These are phyloP conservation scores for Tyrophagus putrescentiae DNA, from an alignment of 1,140 invertebrate genomes.

Conservation along the genomic window DNA sequence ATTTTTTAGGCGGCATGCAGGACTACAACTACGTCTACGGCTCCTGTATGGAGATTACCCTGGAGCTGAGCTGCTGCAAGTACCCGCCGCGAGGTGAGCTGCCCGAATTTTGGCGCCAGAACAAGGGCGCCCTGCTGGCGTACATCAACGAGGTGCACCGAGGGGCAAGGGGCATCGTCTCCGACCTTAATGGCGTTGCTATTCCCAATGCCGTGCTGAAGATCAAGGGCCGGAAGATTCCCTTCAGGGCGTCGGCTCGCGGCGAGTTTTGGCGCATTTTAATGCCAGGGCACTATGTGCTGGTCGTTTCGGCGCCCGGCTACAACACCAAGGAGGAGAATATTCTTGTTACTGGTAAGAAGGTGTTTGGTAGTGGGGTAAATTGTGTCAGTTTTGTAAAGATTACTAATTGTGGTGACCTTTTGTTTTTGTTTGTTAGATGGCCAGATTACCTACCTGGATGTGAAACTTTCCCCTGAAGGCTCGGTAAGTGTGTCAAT, in stretches of 20 bases:
- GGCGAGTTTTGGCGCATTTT: conserved; percentile 86
- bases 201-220: conserved; percentile 65
- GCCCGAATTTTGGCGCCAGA: conserved; percentile 84
- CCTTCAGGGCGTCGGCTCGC: conserved; percentile 65
- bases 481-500: neutral
- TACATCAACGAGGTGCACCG: conserved; percentile 68
- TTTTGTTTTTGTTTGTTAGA: no score
- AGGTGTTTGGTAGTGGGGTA: no score
- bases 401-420: no score
- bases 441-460: conserved; percentile 15
- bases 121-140: conserved; percentile 69
- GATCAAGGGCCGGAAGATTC: conserved; percentile 67
- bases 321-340: conserved; percentile 22
- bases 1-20: conserved; percentile 54
- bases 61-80: conserved; percentile 94
- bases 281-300: conserved; percentile 60
- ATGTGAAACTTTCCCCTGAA: conserved; percentile 7
- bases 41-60: conserved; percentile 93
- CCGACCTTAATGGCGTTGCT: conserved; percentile 61
- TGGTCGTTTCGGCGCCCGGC: conserved; percentile 47
- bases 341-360: conserved; percentile 18
- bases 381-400: no score
- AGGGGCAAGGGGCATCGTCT: conserved; percentile 60
- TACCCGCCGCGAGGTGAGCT: conserved; percentile 70
- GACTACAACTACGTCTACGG: conserved; percentile 97